Evolutionary conservation across 2,113 vertebrate species (phyloP), one percentile per base, ranked within the genome.

Genomic region (Ageneiosus marmoratus): DNA sequence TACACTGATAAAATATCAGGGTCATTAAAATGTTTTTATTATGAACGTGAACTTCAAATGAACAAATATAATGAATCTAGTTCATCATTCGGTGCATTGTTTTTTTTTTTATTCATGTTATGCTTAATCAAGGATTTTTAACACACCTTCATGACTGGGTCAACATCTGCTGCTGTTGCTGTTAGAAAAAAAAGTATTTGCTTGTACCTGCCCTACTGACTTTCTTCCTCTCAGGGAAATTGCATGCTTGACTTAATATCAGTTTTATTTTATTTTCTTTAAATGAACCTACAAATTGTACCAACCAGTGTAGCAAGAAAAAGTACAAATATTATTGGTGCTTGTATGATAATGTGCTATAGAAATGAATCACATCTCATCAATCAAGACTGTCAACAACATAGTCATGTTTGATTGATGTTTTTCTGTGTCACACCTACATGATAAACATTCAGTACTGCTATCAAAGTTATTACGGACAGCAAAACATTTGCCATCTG

Each of bases 181-280:
- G 76, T 72, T 37, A n/a, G 69, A 84, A 82, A 20, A 82, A 12
- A 82, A 77, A n/a, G n/a, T n/a, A n/a, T 56, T 70, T 79, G 76
- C 72, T 83, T 72, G 82, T 77, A 62, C 41, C 83, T 82, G 81
- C 50, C 81, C 56, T 77, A 55, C 55, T 87, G 85, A 56, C 75
- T 79, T 37, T 32, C 74, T 80, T 73, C 53, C 76, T 75, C 78
- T 78, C 62, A 48, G 62, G 46, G 32, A 77, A 77, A 83, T 79
- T 87, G 65, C 82, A 48, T 75, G 18, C 41, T 83, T 69, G 80
- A 78, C 60, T 79, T 80, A 62, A 27, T 46, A 70, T 41, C 37
- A 41, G 37, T 41, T 41, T 3, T 41, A 5, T 41, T 41, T 41
- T 2, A 41, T 41, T 81, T 75, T 69, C 60, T 70, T 34, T 76